phyloP scores from a whole-genome alignment of 2,888 invertebrate genomes.

The Patella pellucida region DNA sequence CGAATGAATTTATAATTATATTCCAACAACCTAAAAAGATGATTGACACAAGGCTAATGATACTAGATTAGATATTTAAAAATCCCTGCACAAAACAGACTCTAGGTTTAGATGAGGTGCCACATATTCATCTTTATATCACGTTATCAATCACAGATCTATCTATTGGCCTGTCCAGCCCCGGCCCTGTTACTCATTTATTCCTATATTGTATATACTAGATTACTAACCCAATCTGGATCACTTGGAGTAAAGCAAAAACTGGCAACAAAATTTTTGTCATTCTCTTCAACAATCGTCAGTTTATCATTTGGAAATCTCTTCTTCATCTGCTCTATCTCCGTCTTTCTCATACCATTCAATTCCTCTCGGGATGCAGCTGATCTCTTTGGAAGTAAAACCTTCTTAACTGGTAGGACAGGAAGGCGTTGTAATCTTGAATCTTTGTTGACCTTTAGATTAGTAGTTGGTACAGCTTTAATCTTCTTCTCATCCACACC shows the following conservation, averaged over 20 bases:
- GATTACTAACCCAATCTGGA: conserved; percentile 66
- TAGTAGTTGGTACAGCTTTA: not conserved
- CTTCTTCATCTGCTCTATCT: conserved; percentile 58
- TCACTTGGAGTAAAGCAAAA: conserved; percentile 59
- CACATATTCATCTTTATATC: too few species aligned
- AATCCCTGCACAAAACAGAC: too few species aligned
- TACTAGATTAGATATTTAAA: too few species aligned
- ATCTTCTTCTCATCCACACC: conserved; percentile 2
- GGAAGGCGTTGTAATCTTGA: conserved; percentile 19
- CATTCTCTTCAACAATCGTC: conserved; percentile 39
- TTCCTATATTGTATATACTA: too few species aligned
- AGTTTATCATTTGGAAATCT: conserved; percentile 54
- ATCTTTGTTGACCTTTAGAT: not conserved
- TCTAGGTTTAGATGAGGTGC: too few species aligned
- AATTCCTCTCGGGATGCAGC: conserved; percentile 41
- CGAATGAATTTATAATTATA: not conserved
- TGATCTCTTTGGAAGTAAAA: conserved; percentile 30
- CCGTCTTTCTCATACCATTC: conserved; percentile 49
- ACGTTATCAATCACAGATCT: too few species aligned
- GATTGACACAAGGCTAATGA: not conserved
- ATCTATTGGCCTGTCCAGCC: too few species aligned
- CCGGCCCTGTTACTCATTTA: too few species aligned
- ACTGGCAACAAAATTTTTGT: conserved; percentile 35
- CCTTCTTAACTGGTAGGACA: conserved; percentile 26
- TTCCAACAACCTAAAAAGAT: not conserved